phyloP scores from a whole-genome alignment of 2,888 invertebrate species.

The Lottia gigantea region DNA sequence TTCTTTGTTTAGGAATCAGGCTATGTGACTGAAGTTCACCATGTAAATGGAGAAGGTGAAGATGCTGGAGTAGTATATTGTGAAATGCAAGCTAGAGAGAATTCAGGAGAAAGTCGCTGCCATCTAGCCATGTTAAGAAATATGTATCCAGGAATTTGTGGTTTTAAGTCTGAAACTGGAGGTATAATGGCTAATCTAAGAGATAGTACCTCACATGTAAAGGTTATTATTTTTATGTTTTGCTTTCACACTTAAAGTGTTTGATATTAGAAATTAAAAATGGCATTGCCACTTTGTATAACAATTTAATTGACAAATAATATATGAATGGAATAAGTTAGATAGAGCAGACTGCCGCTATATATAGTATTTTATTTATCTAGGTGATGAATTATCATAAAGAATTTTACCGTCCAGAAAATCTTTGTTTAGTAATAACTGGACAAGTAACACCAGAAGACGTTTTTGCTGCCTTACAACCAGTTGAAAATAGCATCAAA shows the following conservation, averaged over 20 bases:
- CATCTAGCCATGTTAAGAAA: constrained; percentile 76
- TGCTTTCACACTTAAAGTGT: too few relatives aligned
- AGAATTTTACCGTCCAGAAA: constrained; percentile 88
- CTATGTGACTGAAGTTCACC: constrained; percentile 91
- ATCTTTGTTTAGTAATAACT: constrained; percentile 84
- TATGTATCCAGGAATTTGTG: constrained; percentile 84
- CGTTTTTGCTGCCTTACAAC: constrained; percentile 79
- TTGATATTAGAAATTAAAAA: too few relatives aligned
- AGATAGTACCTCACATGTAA: constrained; percentile 82
- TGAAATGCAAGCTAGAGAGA: constrained; percentile 91
- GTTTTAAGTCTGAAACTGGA: constrained; percentile 87
- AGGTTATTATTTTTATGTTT: constrained; percentile 72
- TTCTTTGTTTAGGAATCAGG: constrained; percentile 76
- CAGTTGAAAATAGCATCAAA: constrained; percentile 80
- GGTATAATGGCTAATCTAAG: constrained; percentile 87
- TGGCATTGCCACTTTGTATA: too few relatives aligned
- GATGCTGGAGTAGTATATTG: constrained; percentile 96
- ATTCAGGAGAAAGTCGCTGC: constrained; percentile 80
- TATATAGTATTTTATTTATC: constrained; percentile 25
- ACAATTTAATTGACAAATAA: too few relatives aligned
- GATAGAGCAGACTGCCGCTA: neutral
- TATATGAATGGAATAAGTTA: too few relatives aligned
- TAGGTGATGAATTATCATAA: constrained; percentile 84
- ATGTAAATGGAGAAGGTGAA: constrained; percentile 86
- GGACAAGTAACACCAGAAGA: constrained; percentile 79